phyloP scores from a whole-genome alignment of 2,113 vertebrate genomes.

The Meriones unguiculatus region DNA sequence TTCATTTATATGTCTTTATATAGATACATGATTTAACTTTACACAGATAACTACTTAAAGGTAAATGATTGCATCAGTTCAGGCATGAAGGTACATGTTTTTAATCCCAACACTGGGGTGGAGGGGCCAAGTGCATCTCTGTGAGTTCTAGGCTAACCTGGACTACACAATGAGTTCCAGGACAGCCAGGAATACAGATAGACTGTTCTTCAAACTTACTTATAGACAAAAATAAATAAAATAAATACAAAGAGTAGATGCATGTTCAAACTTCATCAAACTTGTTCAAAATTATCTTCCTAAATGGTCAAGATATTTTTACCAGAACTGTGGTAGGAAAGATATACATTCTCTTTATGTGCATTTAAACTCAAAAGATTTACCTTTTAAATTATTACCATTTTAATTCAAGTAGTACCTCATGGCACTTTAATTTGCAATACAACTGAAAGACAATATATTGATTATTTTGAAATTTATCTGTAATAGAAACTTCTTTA shows the following conservation, averaged over 20 bases:
- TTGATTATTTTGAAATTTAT: not conserved
- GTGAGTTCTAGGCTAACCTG: not conserved
- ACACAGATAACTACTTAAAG: not conserved
- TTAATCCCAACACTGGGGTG: too few species aligned
- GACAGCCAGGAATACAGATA: not conserved
- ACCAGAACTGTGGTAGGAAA: not conserved
- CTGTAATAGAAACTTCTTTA: not conserved
- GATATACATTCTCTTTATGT: not conserved
- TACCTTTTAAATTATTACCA: not conserved
- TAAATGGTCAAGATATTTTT: not conserved
- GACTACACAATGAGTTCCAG: not conserved
- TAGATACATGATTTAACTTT: not conserved
- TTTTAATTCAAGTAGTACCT: not conserved
- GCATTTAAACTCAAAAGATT: not conserved
- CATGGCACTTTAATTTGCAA: not conserved
- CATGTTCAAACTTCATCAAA: not conserved
- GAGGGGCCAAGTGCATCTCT: not conserved
- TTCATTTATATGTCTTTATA: not conserved
- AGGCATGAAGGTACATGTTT: not conserved
- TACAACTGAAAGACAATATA: not conserved
- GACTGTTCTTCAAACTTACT: not conserved
- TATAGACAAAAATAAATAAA: not conserved
- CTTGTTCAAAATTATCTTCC: not conserved
- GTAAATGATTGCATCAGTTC: not conserved
- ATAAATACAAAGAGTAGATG: not conserved